Evolutionary conservation across 2,113 vertebrate genomes (phyloP), one percentile per base, ranked within the genome.

Genomic region (Pangasianodon gigas): DNA sequence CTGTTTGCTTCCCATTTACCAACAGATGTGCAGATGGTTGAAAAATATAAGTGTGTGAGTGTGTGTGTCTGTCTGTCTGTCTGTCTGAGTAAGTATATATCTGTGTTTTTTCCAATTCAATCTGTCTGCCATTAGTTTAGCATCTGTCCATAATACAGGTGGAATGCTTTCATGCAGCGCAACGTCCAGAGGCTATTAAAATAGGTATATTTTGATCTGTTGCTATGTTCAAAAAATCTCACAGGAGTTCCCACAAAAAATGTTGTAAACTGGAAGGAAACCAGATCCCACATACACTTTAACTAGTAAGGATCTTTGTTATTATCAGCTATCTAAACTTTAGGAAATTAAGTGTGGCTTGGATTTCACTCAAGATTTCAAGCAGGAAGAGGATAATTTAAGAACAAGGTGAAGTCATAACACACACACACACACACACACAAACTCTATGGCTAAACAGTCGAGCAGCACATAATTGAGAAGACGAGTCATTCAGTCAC

Each of bases 1-100:
- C 97, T 97, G 95, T 97, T 97, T 97, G 95, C 95, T 96, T 96
- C 95, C 95, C 96, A 95, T 97, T 97, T 97, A 97, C 96, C 95
- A 96, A 95, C 96, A 97, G 96, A 97, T 97, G 97, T 97, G 96
- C 96, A 91, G 89, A 92, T 91, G 90, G 92, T 91, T 54, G 74
- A 88, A 92, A 46, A 87, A 89, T 91, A 90, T 90, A 89, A 83
- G 84, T 56, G 60, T 41, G 52, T 79, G 56, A 56, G 60, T 60
- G 19, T 4, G 74, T 84, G 2, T 88, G 54, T 60, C 14, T 37
- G 56, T 48, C 6, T 82, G 60, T 85, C 81, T 77, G 83, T 79
- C 74, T 58, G 67, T 84, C 62, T 75, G 51, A 37, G 37, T 75
- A 54, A 79, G 21, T 41, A 46, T 83, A 67, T 54, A 48, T 84